These are phyloP conservation scores for Thysanoteuthis rhombus DNA, from an alignment of 2,888 invertebrate species.

Conservation along the genomic window DNA sequence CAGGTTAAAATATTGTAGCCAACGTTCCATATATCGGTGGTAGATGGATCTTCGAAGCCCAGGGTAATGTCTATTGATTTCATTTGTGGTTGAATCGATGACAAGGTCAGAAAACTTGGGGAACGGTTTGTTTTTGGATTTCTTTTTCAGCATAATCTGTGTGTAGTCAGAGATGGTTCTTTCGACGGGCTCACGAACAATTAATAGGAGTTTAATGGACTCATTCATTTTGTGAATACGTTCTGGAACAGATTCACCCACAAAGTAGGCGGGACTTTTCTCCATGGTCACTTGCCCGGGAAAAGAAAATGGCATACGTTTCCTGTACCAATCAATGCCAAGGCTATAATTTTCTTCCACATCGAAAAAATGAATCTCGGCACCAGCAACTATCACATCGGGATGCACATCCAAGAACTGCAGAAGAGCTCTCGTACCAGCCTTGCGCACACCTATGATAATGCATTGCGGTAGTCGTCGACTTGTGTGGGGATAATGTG, in stretches of 20 bases:
- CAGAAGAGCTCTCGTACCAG: conserved; percentile 68
- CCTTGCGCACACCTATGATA: conserved; percentile 68
- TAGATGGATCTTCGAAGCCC: conserved; percentile 65
- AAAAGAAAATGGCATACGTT: conserved; percentile 90
- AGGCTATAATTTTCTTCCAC: conserved; percentile 81
- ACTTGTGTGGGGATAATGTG: conserved; percentile 41
- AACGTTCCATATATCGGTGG: conserved; percentile 80
- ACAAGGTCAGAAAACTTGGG: conserved; percentile 64
- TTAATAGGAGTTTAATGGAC: conserved; percentile 85
- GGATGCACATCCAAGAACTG: conserved; percentile 67
- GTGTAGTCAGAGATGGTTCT: conserved; percentile 96
- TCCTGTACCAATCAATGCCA: conserved; percentile 89
- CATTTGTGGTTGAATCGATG: conserved; percentile 57
- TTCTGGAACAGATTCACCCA: conserved; percentile 91
- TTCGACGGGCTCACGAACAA: conserved; percentile 94
- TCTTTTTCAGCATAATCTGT: conserved; percentile 75
- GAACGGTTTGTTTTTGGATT: conserved; percentile 47
- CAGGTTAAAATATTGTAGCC: conserved; percentile 91
- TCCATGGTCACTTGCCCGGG: conserved; percentile 93
- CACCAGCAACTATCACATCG: conserved; percentile 89
- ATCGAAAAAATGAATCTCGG: conserved; percentile 97
- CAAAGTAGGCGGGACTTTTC: conserved; percentile 97
- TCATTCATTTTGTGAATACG: conserved; percentile 93
- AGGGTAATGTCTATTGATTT: conserved; percentile 65
- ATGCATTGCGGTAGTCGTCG: conserved; percentile 66